Evolutionary conservation across 2,888 invertebrate genomes (phyloP), one percentile per base, ranked within the genome.

Genomic region (Ophion slaviceki): DNA sequence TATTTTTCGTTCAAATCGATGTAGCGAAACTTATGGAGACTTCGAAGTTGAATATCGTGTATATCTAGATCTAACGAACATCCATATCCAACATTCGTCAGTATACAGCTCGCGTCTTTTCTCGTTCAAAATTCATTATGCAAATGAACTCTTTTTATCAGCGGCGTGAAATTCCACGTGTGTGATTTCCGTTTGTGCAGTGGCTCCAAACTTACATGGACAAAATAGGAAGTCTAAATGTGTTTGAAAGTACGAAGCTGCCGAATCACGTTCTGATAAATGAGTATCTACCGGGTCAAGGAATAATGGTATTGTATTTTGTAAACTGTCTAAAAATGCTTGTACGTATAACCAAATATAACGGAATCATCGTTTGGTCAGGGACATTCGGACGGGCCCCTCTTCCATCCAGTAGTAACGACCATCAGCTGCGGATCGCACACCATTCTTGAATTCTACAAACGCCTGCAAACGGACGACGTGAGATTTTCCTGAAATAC

Each of bases 181-280:
- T 32, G 32, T 32, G 32, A 32, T 32, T 32, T 47, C 14, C 24
- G 2, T 57, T 59, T 70, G 36, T 93, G 78, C 90, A 96, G 93
- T 99, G 99, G 99, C 95, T 99, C 47, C 95, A 96, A 89, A 94
- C 92, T 20, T 97, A 97, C 91, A 95, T 98, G 32, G 95, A 97
- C 64, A 96, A 95, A 94, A 96, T 99, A 84, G 95, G 96, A 88
- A 93, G 94, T 11, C 94, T 98, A 7, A 95, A 96, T 89, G 91
- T 97, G 59, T 98, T 98, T 95, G 96, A 95, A 68, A 95, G 95
- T 2, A 96, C 96, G 87, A 95, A 95, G 72, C 86, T 87, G 84
- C 97, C 99, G 0, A 99, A 99, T 94, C 99, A 99, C 95, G 97
- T 99, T 1, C 95, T 99, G 57, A 96, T 99, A 0, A 99, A 99